These are phyloP conservation scores for Anguilla japonica DNA, from an alignment of 2,113 vertebrate genomes.

Conservation along the genomic window DNA sequence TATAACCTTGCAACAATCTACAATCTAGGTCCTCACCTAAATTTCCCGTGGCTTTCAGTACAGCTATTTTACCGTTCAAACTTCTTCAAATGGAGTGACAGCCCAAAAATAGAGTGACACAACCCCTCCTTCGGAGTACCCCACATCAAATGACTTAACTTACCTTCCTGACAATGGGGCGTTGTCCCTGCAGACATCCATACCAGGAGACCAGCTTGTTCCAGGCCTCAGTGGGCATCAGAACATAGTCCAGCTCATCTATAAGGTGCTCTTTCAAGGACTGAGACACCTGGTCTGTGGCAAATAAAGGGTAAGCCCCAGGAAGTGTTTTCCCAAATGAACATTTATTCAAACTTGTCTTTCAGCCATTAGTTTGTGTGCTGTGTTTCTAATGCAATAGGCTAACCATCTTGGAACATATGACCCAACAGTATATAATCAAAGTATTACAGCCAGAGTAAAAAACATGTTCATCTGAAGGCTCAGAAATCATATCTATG, in stretches of 20 bases:
- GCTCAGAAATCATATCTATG: background rate
- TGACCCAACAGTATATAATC: background rate
- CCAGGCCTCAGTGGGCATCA: conserved; percentile 77
- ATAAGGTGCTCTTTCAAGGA: conserved; percentile 76
- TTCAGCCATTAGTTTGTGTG: background rate
- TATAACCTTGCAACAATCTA: background rate
- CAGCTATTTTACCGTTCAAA: background rate
- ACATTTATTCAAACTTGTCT: background rate
- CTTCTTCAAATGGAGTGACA: background rate
- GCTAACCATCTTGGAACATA: background rate
- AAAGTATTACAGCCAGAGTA: background rate
- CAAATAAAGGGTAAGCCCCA: background rate
- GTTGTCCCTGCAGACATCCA: conserved; percentile 74
- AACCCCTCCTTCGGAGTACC: background rate
- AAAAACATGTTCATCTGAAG: background rate
- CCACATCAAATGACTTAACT: background rate
- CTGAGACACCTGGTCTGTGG: conserved; percentile 79
- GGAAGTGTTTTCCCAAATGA: background rate
- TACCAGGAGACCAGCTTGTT: conserved; percentile 76
- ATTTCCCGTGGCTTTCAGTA: background rate
- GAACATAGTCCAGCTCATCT: conserved; percentile 77
- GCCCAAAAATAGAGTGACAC: background rate
- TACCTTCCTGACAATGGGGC: conserved; percentile 78
- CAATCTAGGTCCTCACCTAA: background rate
- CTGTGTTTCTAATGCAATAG: background rate